These are phyloP conservation scores for Centropristis striata DNA, from an alignment of 2,113 vertebrate species.

Conservation along the genomic window DNA sequence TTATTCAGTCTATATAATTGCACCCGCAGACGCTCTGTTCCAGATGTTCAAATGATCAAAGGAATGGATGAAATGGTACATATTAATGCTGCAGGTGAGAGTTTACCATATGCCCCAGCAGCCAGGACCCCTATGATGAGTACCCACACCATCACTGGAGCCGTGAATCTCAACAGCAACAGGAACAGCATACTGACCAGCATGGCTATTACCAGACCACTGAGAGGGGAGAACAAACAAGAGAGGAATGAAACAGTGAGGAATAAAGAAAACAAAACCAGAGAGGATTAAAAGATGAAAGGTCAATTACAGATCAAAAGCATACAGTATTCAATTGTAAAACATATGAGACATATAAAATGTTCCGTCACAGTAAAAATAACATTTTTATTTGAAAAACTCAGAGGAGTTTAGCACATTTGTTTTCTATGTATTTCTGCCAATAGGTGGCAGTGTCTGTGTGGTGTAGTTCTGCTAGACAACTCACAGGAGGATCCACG, in stretches of 20 bases:
- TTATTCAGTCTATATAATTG: background rate
- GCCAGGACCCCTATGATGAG: constrained; percentile 88
- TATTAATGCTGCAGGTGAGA: background rate
- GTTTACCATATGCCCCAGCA: constrained; percentile 88
- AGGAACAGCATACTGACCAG: constrained; percentile 90
- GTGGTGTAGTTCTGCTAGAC: background rate
- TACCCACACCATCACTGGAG: constrained; percentile 88
- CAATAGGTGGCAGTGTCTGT: constrained; percentile 46
- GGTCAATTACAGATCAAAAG: background rate
- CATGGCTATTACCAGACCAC: constrained; percentile 88
- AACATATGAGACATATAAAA: background rate
- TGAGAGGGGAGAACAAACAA: constrained; percentile 56
- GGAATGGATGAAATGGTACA: background rate
- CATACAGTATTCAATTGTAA: background rate
- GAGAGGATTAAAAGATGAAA: no score
- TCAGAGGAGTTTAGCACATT: background rate
- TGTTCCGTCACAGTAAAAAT: background rate
- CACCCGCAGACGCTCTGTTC: background rate
- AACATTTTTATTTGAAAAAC: background rate
- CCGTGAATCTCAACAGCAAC: constrained; percentile 89
- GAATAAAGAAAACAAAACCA: background rate
- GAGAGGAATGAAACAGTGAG: background rate
- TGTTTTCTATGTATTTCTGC: background rate
- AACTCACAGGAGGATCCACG: constrained; percentile 94
- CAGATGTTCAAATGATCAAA: background rate